Base-by-base conservation (phyloP, 2,888 invertebrate species). In the Crocallis elinguaria region DNA sequence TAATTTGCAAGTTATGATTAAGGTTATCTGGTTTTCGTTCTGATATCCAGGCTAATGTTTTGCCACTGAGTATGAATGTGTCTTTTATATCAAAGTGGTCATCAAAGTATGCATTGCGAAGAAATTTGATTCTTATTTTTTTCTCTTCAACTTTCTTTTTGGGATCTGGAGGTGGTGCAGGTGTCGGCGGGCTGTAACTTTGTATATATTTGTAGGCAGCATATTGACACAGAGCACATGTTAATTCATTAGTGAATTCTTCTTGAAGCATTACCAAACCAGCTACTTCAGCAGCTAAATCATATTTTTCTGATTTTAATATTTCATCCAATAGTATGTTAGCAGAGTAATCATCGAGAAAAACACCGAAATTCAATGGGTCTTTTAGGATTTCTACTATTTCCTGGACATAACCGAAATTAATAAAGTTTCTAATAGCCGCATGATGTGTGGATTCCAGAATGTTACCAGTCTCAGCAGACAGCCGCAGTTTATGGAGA, bases 61-160 rank as follows among this genome's bases (percentile, higher is more conserved):
- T 98, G 0, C 98, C 98, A 39, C 96, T 92, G 30, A 97, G 86
- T 72, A 94, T 92, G 17, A 92, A 80, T 4, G 95, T 93, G 63
- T 96, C 94, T 53, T 84, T 93, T 13, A 98, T 91, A 84, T 98
- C 98, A 87, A 98, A 97, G 82, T 98, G 98, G 73, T 97, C 96
- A 88, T 98, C 98, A 84, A 95, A 95, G 77, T 93, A 96, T 0
- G 95, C 94, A 77, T 98, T 97, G 69, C 96, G 93, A 29, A 99
- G 73, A 77, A 93, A 98, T 51, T 92, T 93, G 0, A 98, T 94
- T 64, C 98, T 92, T 6, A 98, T 92, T 86, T 95, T 95, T 16
- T 94, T 86, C 86, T 94, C 93, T 71, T 94, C 94, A n/a, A 86
- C 86, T 58, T 93, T 91, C 55, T 79, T 81, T 49, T 72, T 79